Conservation (phyloP, 37 sponge, comb jelly and placozoan genomes). For the Agelas oroides region DNA sequence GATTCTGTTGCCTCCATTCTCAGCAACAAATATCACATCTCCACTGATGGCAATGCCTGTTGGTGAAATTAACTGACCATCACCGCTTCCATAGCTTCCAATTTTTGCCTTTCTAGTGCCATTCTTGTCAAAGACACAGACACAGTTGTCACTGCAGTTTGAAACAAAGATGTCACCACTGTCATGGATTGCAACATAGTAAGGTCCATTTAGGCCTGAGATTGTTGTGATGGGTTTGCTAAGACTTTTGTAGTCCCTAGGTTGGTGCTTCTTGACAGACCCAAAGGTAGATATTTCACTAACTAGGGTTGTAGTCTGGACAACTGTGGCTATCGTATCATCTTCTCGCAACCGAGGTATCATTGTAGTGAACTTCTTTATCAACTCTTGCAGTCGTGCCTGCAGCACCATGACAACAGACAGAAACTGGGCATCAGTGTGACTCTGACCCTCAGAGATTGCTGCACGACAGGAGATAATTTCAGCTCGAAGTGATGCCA, state of each 20-base stretch:
- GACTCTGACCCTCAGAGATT: not conserved
- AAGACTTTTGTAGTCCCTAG: too few relatives aligned
- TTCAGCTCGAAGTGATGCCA: conserved; percentile 12
- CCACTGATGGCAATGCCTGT: conserved; percentile 29
- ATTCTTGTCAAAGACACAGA: too few relatives aligned
- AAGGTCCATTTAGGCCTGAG: too few relatives aligned
- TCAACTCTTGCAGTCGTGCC: not conserved
- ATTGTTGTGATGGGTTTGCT: too few relatives aligned
- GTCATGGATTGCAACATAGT: too few relatives aligned
- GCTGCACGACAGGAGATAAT: not conserved
- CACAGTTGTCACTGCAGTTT: too few relatives aligned
- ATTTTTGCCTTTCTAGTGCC: too few relatives aligned
- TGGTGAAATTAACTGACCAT: conserved; percentile 44
- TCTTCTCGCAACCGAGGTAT: conserved; percentile 2
- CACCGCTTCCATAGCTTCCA: conserved; percentile 16
- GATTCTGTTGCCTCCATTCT: conserved; percentile 32
- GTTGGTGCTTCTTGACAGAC: not conserved
- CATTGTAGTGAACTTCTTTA: not conserved
- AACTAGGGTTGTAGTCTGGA: too few relatives aligned
- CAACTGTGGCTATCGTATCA: not conserved
- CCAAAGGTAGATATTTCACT: too few relatives aligned
- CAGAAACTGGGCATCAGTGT: conserved; percentile 1
- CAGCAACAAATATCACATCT: conserved; percentile 51
- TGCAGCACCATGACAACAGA: conserved; percentile 9
- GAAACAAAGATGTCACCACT: too few relatives aligned